Percentiles rank a stretch among this genome's conserved stretches.
These are phyloP conservation scores for Drosophila ohnishii DNA, from an alignment of 1,140 invertebrate species.

Conservation along the genomic window DNA sequence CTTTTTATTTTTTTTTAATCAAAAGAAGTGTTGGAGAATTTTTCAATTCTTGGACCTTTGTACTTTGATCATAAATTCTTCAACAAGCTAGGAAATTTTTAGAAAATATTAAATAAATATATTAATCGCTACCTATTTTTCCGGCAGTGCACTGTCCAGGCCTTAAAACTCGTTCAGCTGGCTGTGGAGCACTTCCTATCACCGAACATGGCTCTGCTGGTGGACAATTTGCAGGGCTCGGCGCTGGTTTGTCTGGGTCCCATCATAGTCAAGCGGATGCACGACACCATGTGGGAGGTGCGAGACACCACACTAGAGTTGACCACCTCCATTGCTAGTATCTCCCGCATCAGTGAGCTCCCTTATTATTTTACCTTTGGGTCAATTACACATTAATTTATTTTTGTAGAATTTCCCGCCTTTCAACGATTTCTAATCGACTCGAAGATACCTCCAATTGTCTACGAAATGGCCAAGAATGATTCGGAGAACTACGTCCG, in stretches of 20 bases:
- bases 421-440: slow-evolving; percentile 89
- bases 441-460: slow-evolving; percentile 86
- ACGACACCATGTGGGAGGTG: slow-evolving; percentile 89
- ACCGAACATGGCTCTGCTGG: slow-evolving; percentile 88
- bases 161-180: slow-evolving; percentile 87
- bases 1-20: background rate
- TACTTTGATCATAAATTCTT: background rate
- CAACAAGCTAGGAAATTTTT: background rate
- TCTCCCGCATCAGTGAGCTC: slow-evolving; percentile 88
- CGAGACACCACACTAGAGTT: slow-evolving; percentile 89
- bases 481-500: slow-evolving; percentile 89
- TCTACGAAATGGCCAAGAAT: slow-evolving; percentile 86
- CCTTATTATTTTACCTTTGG: slow-evolving; percentile 45
- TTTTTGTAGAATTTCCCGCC: slow-evolving; percentile 88
- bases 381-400: background rate
- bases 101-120: background rate
- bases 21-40: no score
- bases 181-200: slow-evolving; percentile 89
- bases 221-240: slow-evolving; percentile 86
- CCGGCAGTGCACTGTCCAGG: slow-evolving; percentile 87
- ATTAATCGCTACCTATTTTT: background rate
- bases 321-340: slow-evolving; percentile 86
- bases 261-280: slow-evolving; percentile 87
- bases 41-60: background rate
- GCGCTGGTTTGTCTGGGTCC: slow-evolving; percentile 86